Percentiles rank a stretch among this genome's conserved stretches.
Evolutionary conservation across 2,888 invertebrate species (phyloP).

Genomic region (Psococerastis gibbosa): DNA sequence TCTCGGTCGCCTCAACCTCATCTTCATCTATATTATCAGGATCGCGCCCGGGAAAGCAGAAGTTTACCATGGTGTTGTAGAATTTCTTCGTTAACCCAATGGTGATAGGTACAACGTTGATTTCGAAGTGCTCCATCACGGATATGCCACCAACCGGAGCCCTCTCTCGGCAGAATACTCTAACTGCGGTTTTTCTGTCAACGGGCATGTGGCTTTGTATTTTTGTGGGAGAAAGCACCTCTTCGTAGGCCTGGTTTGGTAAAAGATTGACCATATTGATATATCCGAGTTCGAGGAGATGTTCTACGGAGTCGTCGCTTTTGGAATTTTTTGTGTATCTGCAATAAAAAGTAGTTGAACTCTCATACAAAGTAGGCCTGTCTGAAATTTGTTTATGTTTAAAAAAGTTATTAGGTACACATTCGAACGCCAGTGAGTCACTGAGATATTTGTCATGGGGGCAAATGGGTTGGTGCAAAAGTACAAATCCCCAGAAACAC

Average conservation of each 20-base stretch:
- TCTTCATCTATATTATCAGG: conserved; percentile 64
- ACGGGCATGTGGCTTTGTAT: conserved; percentile 74
- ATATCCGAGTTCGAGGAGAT: conserved; percentile 88
- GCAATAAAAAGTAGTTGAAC: too few species aligned
- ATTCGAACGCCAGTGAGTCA: too few species aligned
- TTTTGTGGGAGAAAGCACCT: conserved; percentile 62
- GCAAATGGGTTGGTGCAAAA: too few species aligned
- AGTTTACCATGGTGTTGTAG: conserved; percentile 91
- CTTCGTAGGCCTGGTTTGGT: conserved; percentile 85
- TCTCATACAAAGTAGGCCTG: too few species aligned
- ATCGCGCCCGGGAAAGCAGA: conserved; percentile 91
- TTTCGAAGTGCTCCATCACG: conserved; percentile 97
- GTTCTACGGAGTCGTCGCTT: conserved; percentile 93
- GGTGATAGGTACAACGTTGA: conserved; percentile 86
- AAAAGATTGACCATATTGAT: conserved; percentile 87
- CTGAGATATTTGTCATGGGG: too few species aligned
- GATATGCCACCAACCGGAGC: conserved; percentile 98
- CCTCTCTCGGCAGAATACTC: conserved; percentile 89
- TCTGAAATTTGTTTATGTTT: too few species aligned
- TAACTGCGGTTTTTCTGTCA: conserved; percentile 44
- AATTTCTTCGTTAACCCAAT: conserved; percentile 87
- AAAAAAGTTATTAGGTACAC: too few species aligned
- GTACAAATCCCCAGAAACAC: too few species aligned
- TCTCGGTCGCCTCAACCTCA: conserved; percentile 28
- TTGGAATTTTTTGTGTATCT: conserved; percentile 91